Conservation (phyloP, 2,888 invertebrate genomes). For the Toxonevra muliebris region DNA sequence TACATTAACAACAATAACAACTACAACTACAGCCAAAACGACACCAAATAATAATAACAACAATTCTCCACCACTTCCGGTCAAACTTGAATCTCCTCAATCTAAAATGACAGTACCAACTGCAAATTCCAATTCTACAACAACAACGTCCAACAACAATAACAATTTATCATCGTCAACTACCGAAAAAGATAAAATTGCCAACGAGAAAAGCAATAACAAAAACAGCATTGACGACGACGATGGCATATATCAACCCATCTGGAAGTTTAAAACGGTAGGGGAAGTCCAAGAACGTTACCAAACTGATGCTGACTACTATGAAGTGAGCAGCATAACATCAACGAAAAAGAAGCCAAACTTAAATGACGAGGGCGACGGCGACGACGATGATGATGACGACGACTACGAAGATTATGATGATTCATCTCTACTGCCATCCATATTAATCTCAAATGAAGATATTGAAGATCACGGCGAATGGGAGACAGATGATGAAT, state of each 20-base stretch:
- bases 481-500: constrained; percentile 64
- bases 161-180: constrained; percentile 21
- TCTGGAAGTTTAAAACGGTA: constrained; percentile 64
- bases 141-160: constrained; percentile 1
- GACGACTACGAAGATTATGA: neutral
- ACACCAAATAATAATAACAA: neutral
- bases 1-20: constrained; percentile 32
- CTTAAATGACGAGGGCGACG: neutral
- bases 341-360: constrained; percentile 17
- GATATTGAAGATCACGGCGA: constrained; percentile 59
- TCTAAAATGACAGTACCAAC: constrained; percentile 44
- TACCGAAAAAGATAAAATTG: neutral
- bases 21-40: constrained; percentile 4
- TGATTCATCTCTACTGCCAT: constrained; percentile 39
- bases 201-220: constrained; percentile 3
- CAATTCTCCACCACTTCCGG: constrained; percentile 19
- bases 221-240: constrained; percentile 26
- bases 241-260: constrained; percentile 64
- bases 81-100: constrained; percentile 19
- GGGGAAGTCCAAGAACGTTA: constrained; percentile 54
- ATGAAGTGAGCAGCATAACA: constrained; percentile 25
- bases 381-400: neutral
- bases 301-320: constrained; percentile 43
- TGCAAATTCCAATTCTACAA: constrained; percentile 27
- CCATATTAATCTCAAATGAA: constrained; percentile 38